Percentiles rank a stretch among this genome's conserved stretches.
These are phyloP conservation scores for Drosophila ogumai DNA, from an alignment of 1,140 invertebrate genomes.

Conservation along the genomic window DNA sequence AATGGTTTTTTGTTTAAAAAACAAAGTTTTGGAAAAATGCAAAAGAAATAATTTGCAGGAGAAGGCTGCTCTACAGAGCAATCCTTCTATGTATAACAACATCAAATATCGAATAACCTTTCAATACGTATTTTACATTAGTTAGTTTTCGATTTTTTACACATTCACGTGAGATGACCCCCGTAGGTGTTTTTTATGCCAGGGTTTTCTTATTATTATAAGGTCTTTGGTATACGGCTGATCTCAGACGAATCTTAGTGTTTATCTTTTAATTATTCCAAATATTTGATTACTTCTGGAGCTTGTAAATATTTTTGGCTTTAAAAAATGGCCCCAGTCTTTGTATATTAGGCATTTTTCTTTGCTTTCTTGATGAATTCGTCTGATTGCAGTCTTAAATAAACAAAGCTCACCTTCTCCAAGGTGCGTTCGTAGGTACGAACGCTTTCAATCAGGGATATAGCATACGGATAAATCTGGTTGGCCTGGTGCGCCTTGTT, in stretches of 20 bases:
- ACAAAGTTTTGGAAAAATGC: no score
- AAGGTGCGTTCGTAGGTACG: constrained; percentile 98
- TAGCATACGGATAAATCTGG: constrained; percentile 99
- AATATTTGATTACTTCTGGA: not conserved
- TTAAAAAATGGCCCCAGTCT: not conserved
- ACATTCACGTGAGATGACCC: no score
- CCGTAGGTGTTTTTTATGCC: not conserved
- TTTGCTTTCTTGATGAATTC: not conserved
- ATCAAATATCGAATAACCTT: no score
- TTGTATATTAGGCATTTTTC: not conserved
- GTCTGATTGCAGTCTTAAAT: constrained; percentile 6
- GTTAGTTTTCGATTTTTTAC: no score
- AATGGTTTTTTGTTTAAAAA: no score
- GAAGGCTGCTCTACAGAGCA: no score
- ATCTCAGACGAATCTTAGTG: constrained; percentile 14
- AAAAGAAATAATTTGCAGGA: no score
- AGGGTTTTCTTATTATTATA: not conserved
- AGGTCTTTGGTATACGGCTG: not conserved
- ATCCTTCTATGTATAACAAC: no score
- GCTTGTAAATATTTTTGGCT: not conserved
- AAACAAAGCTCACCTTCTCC: constrained; percentile 92
- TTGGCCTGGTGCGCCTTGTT: constrained; percentile 99
- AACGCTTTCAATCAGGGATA: constrained; percentile 99
- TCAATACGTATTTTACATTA: no score
- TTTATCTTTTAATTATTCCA: no score